A percentile compares a stretch with the other conserved stretches of the same genome.
Conservation (phyloP, 2,888 invertebrate genomes). For the Agrochola lychnidis region DNA sequence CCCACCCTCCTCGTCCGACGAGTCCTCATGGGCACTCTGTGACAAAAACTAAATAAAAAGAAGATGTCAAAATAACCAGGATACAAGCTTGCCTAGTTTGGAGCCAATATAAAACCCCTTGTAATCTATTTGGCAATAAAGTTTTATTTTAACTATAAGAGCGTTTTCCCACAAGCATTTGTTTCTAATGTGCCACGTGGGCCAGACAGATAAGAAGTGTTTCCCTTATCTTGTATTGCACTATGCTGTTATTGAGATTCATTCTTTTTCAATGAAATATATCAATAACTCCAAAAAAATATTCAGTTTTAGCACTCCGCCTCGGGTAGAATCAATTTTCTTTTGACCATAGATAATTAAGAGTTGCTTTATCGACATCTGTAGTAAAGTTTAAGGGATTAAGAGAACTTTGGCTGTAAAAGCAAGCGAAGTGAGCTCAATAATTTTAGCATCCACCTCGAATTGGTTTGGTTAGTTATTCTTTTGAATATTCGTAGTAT, state of each 20-base stretch:
- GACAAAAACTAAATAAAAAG: slow-evolving; percentile 17
- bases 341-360: neutral
- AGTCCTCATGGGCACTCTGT: slow-evolving; percentile 82
- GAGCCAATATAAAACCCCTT: neutral
- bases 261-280: too few species aligned
- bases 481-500: neutral
- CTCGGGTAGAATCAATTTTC: neutral
- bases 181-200: too few species aligned
- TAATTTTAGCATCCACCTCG: neutral
- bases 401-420: neutral
- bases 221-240: too few species aligned
- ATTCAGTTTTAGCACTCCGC: neutral
- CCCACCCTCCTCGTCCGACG: slow-evolving; percentile 85
- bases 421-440: neutral
- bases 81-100: neutral
- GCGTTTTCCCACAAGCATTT: too few species aligned
- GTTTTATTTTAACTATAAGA: neutral
- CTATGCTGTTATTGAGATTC: too few species aligned
- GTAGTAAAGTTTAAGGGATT: neutral
- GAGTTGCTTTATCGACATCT: neutral
- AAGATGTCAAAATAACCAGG: neutral
- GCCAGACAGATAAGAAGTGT: too few species aligned
- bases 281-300: too few species aligned
- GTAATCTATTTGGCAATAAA: neutral
- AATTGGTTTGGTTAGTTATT: neutral